Conservation (phyloP, 2,113 vertebrate species). For the Notarius lentiginosus region DNA sequence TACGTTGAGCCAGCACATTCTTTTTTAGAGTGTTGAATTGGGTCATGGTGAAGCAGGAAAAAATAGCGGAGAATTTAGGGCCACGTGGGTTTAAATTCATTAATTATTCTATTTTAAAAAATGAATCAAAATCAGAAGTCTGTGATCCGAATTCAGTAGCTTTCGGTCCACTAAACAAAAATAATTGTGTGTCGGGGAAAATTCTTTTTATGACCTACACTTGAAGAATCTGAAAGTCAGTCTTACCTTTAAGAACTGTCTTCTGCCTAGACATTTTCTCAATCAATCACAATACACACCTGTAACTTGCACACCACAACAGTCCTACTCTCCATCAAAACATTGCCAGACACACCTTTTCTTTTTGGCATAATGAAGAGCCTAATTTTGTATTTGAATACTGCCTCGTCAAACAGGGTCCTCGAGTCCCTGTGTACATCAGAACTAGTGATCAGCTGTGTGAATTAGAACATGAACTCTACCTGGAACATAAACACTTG, state of each 20-base stretch:
- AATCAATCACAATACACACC: background rate
- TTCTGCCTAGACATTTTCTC: background rate
- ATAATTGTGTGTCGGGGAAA: no score
- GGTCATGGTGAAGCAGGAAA: no score
- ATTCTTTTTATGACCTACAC: no score
- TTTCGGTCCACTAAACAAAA: no score
- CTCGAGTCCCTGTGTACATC: background rate
- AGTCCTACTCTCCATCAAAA: background rate
- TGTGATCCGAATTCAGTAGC: no score
- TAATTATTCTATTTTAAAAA: no score
- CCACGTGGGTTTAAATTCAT: no score
- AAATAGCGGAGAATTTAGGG: no score
- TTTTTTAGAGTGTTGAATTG: no score
- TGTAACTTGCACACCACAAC: background rate
- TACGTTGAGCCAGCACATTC: no score
- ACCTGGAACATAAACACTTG: conserved; percentile 92
- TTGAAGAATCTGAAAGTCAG: no score
- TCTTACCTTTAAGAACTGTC: background rate
- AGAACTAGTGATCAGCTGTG: background rate
- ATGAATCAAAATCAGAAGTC: no score
- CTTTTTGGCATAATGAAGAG: background rate
- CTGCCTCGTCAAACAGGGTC: background rate
- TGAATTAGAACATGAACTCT: conserved; percentile 42
- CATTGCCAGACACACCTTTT: background rate
- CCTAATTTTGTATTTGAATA: background rate